Conservation (phyloP, 2,888 invertebrate species). For the Ophioninae sp. region DNA sequence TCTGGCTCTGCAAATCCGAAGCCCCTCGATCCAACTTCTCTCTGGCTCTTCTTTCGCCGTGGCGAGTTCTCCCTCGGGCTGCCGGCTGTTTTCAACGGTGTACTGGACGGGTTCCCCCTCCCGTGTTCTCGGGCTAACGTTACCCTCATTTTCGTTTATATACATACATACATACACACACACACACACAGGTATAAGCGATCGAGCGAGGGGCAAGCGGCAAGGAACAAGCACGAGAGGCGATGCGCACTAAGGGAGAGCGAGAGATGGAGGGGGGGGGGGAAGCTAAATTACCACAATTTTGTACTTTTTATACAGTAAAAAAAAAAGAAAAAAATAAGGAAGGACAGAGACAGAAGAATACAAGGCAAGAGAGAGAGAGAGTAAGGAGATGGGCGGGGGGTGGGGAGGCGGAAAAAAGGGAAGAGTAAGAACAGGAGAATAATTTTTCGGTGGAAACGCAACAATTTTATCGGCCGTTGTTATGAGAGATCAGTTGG, state of each 20-base stretch:
- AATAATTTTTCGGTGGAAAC: slow-evolving; percentile 80
- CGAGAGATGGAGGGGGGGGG: neutral
- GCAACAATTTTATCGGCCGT: slow-evolving; percentile 80
- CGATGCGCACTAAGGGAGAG: neutral
- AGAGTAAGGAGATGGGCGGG: neutral
- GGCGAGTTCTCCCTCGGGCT: slow-evolving; percentile 14
- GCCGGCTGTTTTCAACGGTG: slow-evolving; percentile 28
- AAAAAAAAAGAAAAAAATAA: slow-evolving; percentile 48
- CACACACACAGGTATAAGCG: neutral
- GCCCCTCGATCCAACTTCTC: slow-evolving; percentile 57
- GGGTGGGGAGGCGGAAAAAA: neutral
- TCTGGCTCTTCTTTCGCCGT: slow-evolving; percentile 43
- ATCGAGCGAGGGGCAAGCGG: slow-evolving; percentile 46
- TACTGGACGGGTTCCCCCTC: slow-evolving; percentile 40
- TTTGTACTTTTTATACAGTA: slow-evolving; percentile 79
- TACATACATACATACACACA: slow-evolving; percentile 1
- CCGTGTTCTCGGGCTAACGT: neutral
- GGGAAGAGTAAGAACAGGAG: slow-evolving; percentile 61
- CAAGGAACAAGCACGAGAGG: slow-evolving; percentile 14
- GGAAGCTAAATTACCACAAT: slow-evolving; percentile 78
- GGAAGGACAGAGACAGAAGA: slow-evolving; percentile 67
- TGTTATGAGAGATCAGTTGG: slow-evolving; percentile 80
- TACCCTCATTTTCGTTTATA: slow-evolving; percentile 1
- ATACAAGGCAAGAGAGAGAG: slow-evolving; percentile 9
- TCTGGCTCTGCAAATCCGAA: slow-evolving; percentile 50